These are phyloP conservation scores for Aphis gossypii DNA, from an alignment of 1,140 invertebrate species.

Conservation along the genomic window DNA sequence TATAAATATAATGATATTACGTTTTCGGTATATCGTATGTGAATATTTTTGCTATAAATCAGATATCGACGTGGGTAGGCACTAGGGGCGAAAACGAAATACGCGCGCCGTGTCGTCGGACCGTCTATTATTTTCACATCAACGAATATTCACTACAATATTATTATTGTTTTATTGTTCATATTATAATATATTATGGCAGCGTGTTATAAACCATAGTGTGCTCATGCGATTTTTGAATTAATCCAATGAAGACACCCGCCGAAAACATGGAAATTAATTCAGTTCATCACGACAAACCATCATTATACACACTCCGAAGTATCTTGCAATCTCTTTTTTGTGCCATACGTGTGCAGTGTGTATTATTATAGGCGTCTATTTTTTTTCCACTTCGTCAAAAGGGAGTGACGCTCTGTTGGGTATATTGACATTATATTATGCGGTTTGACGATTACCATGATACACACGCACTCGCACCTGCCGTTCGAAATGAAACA, in stretches of 20 bases:
- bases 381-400: not conserved
- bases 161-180: conserved; percentile 15
- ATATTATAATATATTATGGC: not conserved
- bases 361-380: not conserved
- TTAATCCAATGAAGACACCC: not conserved
- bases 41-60: not conserved
- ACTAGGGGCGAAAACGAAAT: conserved; percentile 11
- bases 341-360: not conserved
- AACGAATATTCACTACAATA: not conserved
- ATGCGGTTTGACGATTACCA: conserved; percentile 30
- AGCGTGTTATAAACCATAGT: not conserved
- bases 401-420: conserved; percentile 19
- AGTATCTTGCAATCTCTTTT: not conserved
- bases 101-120: not conserved
- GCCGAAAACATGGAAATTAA: not conserved
- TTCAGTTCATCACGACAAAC: conserved; percentile 46
- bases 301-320: not conserved
- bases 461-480: not conserved
- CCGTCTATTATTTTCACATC: conserved; percentile 38
- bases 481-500: not conserved
- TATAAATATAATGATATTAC: not conserved
- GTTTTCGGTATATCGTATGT: not conserved
- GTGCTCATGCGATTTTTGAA: conserved; percentile 41
- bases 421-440: not conserved
- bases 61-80: not conserved